Conservation (phyloP, 2,888 invertebrate species). For the Parascotia fuliginaria region DNA sequence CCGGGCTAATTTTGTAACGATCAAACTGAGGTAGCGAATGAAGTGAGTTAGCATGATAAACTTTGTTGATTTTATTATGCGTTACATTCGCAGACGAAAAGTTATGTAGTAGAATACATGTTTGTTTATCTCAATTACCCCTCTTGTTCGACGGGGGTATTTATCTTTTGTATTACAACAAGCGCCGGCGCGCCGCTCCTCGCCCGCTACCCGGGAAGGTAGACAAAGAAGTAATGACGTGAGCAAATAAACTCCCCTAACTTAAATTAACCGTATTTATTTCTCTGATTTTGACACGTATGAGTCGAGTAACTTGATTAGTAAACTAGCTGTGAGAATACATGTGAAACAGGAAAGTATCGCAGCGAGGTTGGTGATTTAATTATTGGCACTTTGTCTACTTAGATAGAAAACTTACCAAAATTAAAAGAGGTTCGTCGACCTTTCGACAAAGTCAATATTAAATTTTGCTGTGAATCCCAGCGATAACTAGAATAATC, state of each 20-base stretch:
- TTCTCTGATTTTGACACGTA: conserved; percentile 71
- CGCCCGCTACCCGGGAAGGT: conserved; percentile 56
- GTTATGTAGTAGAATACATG: conserved; percentile 73
- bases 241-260: conserved; percentile 71
- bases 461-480: conserved; percentile 68
- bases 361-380: conserved; percentile 47
- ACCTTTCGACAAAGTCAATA: conserved; percentile 58
- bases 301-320: conserved; percentile 61
- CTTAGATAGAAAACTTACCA: conserved; percentile 49
- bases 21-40: conserved; percentile 29
- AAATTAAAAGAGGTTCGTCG: conserved; percentile 53
- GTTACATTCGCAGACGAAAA: conserved; percentile 67
- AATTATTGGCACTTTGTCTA: conserved; percentile 52
- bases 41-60: conserved; percentile 59
- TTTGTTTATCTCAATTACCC: conserved; percentile 80
- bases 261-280: conserved; percentile 71
- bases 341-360: conserved; percentile 49
- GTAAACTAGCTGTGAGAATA: conserved; percentile 52
- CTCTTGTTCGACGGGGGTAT: conserved; percentile 74
- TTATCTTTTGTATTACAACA: conserved; percentile 79
- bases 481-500: conserved; percentile 73
- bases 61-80: conserved; percentile 71
- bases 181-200: conserved; percentile 46
- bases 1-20: conserved; percentile 19
- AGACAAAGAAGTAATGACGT: conserved; percentile 75